A percentile compares a stretch with the other conserved stretches of the same genome.
Conservation (phyloP, 1,140 invertebrate species). For the Diabrotica virgifera region DNA sequence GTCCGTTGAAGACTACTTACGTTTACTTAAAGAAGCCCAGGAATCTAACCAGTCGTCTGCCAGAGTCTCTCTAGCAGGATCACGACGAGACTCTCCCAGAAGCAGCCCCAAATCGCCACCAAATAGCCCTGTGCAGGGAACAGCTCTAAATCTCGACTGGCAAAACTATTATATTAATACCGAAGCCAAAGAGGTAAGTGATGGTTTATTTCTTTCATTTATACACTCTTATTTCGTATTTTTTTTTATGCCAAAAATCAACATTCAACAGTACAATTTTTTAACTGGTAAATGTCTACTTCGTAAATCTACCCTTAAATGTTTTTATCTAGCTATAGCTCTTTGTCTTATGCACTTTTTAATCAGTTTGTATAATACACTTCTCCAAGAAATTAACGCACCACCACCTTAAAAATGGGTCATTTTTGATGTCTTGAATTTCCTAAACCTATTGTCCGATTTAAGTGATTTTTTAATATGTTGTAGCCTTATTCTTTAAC, state of each 20-base stretch:
- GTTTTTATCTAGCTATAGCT: too few species aligned
- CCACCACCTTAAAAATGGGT: too few species aligned
- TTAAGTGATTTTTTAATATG: too few species aligned
- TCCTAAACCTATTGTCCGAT: too few species aligned
- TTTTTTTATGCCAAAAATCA: not conserved
- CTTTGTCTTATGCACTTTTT: too few species aligned
- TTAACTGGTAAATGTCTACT: too few species aligned
- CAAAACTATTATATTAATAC: conserved; percentile 48
- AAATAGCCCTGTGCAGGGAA: conserved; percentile 69
- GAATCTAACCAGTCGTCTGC: conserved; percentile 84
- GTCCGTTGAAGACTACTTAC: conserved; percentile 73
- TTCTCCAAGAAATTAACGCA: too few species aligned
- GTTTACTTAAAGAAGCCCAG: conserved; percentile 80
- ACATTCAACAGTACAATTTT: too few species aligned
- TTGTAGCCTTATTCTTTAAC: too few species aligned
- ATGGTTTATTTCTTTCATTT: not conserved
- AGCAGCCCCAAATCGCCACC: conserved; percentile 84
- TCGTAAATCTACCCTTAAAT: too few species aligned
- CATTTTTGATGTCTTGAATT: too few species aligned
- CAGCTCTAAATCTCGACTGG: conserved; percentile 45
- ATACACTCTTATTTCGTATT: conserved; percentile 1
- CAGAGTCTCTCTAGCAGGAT: conserved; percentile 76
- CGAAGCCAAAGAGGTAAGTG: conserved; percentile 46
- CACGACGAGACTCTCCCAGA: conserved; percentile 57
- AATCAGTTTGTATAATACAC: too few species aligned